These are phyloP conservation scores for Arbacia lixula DNA, from an alignment of 53 echinoderm and acorn worm species.

Conservation along the genomic window DNA sequence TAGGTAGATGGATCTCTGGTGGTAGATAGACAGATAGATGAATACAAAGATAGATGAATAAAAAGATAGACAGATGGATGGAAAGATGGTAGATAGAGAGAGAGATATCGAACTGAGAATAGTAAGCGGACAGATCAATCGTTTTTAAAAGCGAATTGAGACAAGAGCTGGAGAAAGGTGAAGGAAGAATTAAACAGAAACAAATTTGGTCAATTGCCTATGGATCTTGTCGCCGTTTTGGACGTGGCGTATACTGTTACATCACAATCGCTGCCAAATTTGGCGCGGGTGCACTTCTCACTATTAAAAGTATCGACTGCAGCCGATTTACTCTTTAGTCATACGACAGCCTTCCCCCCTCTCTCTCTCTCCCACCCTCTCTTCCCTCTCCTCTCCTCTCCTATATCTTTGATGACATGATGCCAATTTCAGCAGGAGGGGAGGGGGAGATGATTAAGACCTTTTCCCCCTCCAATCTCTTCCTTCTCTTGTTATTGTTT, in stretches of 20 bases:
- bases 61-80: neutral
- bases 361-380: too few relatives aligned
- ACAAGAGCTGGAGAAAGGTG: neutral
- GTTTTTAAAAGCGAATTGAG: too few relatives aligned
- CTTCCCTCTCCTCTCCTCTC: too few relatives aligned
- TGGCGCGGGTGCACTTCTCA: slow-evolving; percentile 36
- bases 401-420: too few relatives aligned
- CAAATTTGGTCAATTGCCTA: slow-evolving; percentile 2
- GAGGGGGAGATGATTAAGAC: too few relatives aligned
- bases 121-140: neutral
- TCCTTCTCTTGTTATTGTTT: too few relatives aligned
- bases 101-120: neutral
- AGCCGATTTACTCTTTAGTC: slow-evolving; percentile 4
- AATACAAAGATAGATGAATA: neutral
- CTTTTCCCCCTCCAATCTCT: too few relatives aligned
- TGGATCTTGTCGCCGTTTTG: slow-evolving; percentile 27
- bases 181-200: slow-evolving; percentile 3
- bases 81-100: neutral
- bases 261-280: slow-evolving; percentile 42
- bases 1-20: too few relatives aligned
- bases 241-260: slow-evolving; percentile 27
- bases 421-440: too few relatives aligned
- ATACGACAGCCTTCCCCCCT: too few relatives aligned
- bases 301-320: slow-evolving; percentile 48
- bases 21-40: too few relatives aligned